Conservation (phyloP, 2,113 vertebrate species). For the Corvus hawaiiensis region DNA sequence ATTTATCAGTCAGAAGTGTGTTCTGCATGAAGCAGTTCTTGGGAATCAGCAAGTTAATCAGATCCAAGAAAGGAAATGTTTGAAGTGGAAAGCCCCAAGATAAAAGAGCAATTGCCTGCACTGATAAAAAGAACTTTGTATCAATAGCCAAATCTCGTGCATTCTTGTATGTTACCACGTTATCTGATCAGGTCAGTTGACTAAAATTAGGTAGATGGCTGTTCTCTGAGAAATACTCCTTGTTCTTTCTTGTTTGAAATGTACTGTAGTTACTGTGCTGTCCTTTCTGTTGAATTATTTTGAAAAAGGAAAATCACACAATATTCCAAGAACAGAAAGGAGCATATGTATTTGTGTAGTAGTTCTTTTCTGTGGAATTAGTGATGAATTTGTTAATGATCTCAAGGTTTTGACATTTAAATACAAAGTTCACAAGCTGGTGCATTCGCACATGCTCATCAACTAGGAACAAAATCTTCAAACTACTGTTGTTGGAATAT, state of each 20-base stretch:
- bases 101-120: background rate
- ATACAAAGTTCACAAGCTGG: background rate
- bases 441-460: accelerated
- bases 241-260: background rate
- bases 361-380: background rate
- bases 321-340: background rate
- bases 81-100: background rate
- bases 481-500: background rate
- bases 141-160: background rate
- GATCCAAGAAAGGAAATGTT: background rate
- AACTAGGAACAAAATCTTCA: background rate
- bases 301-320: background rate
- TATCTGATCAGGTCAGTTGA: background rate
- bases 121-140: background rate
- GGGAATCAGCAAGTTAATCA: background rate
- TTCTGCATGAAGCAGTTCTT: background rate
- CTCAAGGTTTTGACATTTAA: background rate
- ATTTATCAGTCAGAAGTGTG: background rate
- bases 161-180: background rate
- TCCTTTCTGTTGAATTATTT: background rate
- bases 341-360: background rate
- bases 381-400: background rate
- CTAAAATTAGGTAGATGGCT: background rate
- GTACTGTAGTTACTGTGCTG: background rate
- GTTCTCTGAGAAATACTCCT: background rate